Evolutionary conservation across 2,888 invertebrate species (phyloP).

Genomic region (Hirtodrosophila cameraria): DNA sequence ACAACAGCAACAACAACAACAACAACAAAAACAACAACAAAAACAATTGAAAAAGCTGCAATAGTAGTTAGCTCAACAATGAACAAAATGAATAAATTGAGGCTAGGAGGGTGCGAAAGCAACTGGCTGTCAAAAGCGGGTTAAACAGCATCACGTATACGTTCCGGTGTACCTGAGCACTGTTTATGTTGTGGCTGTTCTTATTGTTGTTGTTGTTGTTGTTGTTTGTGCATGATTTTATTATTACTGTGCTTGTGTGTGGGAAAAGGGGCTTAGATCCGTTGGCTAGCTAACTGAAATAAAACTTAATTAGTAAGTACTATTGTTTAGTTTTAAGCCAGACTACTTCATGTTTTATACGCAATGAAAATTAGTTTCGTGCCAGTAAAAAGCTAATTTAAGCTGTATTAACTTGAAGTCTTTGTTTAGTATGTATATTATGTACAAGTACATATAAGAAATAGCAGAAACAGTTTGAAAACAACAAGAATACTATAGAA

Average conservation of each 20-base stretch:
- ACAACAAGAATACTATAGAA: too few species aligned
- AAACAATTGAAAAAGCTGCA: too few species aligned
- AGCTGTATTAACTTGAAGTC: conserved; percentile 38
- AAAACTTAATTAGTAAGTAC: conserved; percentile 56
- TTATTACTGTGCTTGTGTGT: neutral
- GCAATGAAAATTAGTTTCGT: neutral
- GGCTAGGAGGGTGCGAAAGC: too few species aligned
- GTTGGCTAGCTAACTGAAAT: conserved; percentile 40
- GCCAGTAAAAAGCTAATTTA: conserved; percentile 37
- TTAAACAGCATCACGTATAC: conserved; percentile 43
- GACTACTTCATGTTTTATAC: conserved; percentile 28
- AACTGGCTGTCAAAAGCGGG: neutral
- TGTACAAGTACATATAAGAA: too few species aligned
- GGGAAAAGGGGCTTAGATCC: neutral
- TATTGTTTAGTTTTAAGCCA: conserved; percentile 27
- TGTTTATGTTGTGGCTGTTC: too few species aligned
- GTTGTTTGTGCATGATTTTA: neutral
- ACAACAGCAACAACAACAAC: too few species aligned
- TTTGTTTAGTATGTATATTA: too few species aligned
- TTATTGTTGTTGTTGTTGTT: too few species aligned
- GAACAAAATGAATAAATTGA: too few species aligned
- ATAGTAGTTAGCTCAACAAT: too few species aligned
- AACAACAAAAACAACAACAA: too few species aligned
- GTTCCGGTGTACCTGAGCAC: neutral
- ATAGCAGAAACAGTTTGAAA: too few species aligned